Percentiles rank a stretch among this genome's conserved stretches.
Conservation (phyloP, 2,797 vertebrate species). For the Platalea minor region DNA sequence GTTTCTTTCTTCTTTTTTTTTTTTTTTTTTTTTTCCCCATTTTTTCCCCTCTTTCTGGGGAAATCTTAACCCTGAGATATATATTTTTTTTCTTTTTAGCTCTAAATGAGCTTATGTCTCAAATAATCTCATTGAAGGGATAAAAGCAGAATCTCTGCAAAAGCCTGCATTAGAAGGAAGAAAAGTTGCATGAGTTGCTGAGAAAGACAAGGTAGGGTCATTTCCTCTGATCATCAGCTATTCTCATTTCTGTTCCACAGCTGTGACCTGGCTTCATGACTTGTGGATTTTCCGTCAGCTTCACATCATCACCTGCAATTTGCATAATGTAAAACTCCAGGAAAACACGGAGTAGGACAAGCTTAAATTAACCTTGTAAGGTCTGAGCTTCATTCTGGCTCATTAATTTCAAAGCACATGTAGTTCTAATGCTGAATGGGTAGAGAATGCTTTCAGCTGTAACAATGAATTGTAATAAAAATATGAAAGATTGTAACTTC, state of each 20-base stretch:
- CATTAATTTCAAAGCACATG: constrained; percentile 35
- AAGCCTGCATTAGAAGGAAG: neutral
- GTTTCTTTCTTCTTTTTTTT: neutral
- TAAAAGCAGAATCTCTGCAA: neutral
- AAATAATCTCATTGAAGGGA: constrained; percentile 13
- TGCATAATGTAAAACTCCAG: constrained; percentile 42
- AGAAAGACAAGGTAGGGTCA: neutral
- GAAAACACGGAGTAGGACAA: neutral
- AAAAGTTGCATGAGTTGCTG: neutral
- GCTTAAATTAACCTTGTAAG: constrained; percentile 29
- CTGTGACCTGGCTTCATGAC: neutral
- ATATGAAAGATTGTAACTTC: neutral
- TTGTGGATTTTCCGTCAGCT: neutral
- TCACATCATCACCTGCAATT: constrained; percentile 33
- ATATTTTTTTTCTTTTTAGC: neutral
- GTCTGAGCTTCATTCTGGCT: neutral
- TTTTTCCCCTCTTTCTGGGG: neutral
- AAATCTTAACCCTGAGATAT: neutral
- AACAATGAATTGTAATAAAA: constrained; percentile 1
- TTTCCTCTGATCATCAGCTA: constrained; percentile 31
- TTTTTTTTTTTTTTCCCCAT: rapidly evolving
- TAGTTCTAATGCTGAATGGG: neutral
- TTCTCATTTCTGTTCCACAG: neutral
- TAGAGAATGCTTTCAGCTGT: neutral
- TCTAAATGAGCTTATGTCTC: neutral